These are phyloP conservation scores for Ennomos fuscantarius DNA, from an alignment of 2,888 invertebrate genomes.

Conservation along the genomic window DNA sequence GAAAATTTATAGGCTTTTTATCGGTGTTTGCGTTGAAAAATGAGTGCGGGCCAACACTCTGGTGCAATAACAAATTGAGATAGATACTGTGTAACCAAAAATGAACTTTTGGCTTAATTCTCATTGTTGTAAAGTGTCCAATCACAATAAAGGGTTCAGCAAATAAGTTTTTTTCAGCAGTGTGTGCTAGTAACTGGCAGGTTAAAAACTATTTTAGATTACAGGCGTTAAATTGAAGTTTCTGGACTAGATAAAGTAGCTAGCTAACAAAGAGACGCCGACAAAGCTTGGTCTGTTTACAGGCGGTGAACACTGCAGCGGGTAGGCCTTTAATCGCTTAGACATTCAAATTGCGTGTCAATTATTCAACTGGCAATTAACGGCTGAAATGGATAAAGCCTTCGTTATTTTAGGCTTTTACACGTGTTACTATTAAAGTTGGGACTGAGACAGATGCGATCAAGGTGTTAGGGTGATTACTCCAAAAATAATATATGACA, in stretches of 20 bases:
- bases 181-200: too few relatives aligned
- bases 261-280: constrained; percentile 19
- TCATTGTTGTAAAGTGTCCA: background rate
- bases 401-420: constrained; percentile 11
- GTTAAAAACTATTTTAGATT: too few relatives aligned
- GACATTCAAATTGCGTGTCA: constrained; percentile 31
- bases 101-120: background rate
- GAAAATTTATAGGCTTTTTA: constrained; percentile 33
- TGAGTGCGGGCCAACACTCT: constrained; percentile 17
- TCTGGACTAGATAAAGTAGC: constrained; percentile 13
- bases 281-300: constrained; percentile 24
- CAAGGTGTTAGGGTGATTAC: background rate
- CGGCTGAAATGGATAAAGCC: constrained; percentile 13
- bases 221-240: constrained; percentile 1
- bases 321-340: constrained; percentile 30
- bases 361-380: constrained; percentile 30
- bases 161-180: too few relatives aligned
- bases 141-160: background rate
- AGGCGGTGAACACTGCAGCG: constrained; percentile 13
- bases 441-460: background rate
- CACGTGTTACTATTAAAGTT: background rate
- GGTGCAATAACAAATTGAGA: constrained; percentile 21
- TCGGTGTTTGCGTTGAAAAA: constrained; percentile 28
- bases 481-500: too few relatives aligned
- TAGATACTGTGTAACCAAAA: constrained; percentile 9